Percentiles rank a stretch among this genome's conserved stretches.
phyloP scores from a whole-genome alignment of 2,797 vertebrate genomes.

The Furcifer pardalis region DNA sequence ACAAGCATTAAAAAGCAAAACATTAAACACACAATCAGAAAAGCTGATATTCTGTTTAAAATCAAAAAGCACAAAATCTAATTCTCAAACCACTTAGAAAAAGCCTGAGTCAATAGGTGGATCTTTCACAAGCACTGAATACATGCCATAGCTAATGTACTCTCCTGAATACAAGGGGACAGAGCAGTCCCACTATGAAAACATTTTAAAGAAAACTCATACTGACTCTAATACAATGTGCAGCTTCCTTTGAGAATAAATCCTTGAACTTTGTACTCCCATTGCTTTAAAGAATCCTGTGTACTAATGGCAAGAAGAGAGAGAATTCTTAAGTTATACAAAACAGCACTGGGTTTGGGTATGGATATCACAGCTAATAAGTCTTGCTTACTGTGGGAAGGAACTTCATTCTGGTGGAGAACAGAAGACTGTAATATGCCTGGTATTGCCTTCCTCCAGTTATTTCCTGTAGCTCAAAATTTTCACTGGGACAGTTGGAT shows the following conservation, averaged over 20 bases:
- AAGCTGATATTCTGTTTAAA: too few species aligned
- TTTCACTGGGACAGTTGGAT: not conserved
- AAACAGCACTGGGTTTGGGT: not conserved
- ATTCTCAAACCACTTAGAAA: too few species aligned
- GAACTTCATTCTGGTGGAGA: not conserved
- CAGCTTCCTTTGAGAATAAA: not conserved
- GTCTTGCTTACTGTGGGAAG: not conserved
- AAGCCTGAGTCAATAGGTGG: too few species aligned
- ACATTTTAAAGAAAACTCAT: too few species aligned
- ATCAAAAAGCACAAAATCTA: too few species aligned
- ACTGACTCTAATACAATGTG: not conserved
- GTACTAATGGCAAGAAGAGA: not conserved
- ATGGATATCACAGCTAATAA: not conserved
- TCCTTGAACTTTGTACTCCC: not conserved
- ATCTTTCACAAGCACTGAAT: too few species aligned
- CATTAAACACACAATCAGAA: too few species aligned
- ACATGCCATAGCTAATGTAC: too few species aligned
- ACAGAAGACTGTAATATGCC: not conserved
- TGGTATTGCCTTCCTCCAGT: not conserved
- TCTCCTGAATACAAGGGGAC: too few species aligned
- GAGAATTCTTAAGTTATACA: not conserved
- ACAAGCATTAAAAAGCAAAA: too few species aligned
- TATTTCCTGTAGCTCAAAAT: slow-evolving; percentile 5
- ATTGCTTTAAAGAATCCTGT: not conserved
- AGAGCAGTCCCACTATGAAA: too few species aligned